phyloP scores from a whole-genome alignment of 2,113 vertebrate species.

The Bothrops jararaca region DNA sequence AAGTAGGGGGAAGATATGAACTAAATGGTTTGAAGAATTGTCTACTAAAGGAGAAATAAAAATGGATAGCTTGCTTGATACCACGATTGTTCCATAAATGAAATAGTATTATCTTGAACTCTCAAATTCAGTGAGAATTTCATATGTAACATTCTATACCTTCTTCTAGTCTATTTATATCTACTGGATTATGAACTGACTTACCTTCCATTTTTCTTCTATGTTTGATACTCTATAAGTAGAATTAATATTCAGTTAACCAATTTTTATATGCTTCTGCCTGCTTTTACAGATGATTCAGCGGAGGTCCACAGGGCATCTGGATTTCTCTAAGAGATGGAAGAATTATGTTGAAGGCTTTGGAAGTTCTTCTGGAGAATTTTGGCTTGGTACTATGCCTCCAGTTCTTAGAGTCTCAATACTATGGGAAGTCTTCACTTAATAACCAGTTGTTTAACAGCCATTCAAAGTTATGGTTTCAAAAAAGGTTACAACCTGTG shows the following conservation, averaged over 20 bases:
- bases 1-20: not conserved
- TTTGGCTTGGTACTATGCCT: conserved; percentile 81
- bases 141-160: not conserved
- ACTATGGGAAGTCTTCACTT: not conserved
- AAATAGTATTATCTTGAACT: not conserved
- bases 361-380: conserved; percentile 83
- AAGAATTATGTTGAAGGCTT: conserved; percentile 84
- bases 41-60: not conserved
- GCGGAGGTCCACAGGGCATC: conserved; percentile 75
- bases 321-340: conserved; percentile 91
- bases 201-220: not conserved
- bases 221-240: not conserved
- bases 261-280: not conserved
- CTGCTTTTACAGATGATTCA: conserved; percentile 79
- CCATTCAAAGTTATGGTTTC: not conserved
- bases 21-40: not conserved
- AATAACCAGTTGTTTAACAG: not conserved
- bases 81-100: not conserved
- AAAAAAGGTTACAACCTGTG: not conserved
- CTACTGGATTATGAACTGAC: not conserved
- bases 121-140: not conserved
- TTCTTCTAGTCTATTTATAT: not conserved
- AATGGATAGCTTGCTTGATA: not conserved
- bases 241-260: not conserved
- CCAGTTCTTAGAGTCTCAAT: not conserved